A percentile compares a stretch with the other conserved stretches of the same genome.
Conservation (phyloP, 2,113 vertebrate genomes). For the Poeciliopsis occidentalis region DNA sequence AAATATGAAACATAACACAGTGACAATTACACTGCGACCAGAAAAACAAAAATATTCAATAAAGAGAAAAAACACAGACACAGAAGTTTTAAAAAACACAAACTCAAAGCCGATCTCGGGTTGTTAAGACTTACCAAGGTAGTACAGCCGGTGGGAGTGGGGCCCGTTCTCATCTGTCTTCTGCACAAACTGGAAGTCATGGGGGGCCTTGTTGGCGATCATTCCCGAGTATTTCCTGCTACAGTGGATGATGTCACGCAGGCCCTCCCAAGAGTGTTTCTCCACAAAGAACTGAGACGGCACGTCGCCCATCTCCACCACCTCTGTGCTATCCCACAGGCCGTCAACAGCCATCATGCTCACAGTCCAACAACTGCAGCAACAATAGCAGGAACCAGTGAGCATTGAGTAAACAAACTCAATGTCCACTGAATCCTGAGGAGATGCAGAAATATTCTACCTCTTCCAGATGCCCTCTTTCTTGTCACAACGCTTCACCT, state of each 20-base stretch:
- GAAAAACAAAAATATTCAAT: background rate
- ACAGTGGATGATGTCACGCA: constrained; percentile 93
- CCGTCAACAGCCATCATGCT: constrained; percentile 89
- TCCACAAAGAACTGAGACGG: constrained; percentile 91
- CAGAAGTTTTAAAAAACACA: background rate
- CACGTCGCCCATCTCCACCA: constrained; percentile 88
- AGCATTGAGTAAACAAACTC: background rate
- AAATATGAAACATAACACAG: too few species aligned
- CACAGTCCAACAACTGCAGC: constrained; percentile 77
- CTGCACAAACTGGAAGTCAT: constrained; percentile 98
- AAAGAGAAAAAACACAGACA: background rate
- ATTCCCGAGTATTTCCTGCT: constrained; percentile 96
- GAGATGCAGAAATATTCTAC: constrained; percentile 66
- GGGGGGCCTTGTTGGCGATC: constrained; percentile 94
- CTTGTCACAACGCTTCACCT: constrained; percentile 90
- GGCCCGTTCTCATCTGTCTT: constrained; percentile 91
- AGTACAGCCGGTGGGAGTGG: constrained; percentile 95
- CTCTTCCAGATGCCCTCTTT: constrained; percentile 90
- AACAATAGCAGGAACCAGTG: constrained; percentile 19
- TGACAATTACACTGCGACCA: background rate
- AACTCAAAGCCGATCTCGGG: background rate
- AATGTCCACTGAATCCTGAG: background rate
- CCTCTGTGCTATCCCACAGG: constrained; percentile 81
- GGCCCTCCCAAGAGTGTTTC: constrained; percentile 95
- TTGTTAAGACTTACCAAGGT: constrained; percentile 85